Conservation (phyloP, 2,797 vertebrate genomes). For the Sebastes taczanowskii region DNA sequence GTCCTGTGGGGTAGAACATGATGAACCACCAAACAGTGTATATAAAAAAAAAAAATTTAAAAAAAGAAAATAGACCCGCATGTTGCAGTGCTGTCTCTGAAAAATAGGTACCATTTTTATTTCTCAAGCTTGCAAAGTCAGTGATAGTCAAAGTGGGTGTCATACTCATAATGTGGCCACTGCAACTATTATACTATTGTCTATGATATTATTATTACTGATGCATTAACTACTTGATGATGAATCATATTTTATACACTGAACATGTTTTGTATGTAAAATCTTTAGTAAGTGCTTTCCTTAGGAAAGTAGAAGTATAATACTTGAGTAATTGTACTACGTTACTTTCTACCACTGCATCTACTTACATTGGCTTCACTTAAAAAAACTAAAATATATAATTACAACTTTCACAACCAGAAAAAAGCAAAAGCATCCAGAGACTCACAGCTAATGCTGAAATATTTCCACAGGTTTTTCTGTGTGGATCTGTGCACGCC, state of each 20-base stretch:
- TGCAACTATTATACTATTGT: no score
- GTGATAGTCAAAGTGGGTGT: background rate
- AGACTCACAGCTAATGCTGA: background rate
- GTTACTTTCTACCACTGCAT: background rate
- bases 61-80: background rate
- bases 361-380: background rate
- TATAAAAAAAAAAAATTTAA: background rate
- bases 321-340: no score
- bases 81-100: background rate
- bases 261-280: no score
- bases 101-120: background rate
- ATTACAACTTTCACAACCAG: no score
- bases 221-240: no score
- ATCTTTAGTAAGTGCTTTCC: no score
- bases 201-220: no score
- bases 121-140: background rate
- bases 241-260: no score
- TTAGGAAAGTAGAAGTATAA: no score
- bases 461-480: background rate
- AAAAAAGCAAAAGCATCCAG: no score
- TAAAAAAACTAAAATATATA: background rate
- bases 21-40: background rate
- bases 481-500: background rate
- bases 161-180: rapidly evolving
- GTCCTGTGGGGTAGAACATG: conserved; percentile 42